Conservation (phyloP, 2,113 vertebrate genomes). For the Ciconia boyciana region DNA sequence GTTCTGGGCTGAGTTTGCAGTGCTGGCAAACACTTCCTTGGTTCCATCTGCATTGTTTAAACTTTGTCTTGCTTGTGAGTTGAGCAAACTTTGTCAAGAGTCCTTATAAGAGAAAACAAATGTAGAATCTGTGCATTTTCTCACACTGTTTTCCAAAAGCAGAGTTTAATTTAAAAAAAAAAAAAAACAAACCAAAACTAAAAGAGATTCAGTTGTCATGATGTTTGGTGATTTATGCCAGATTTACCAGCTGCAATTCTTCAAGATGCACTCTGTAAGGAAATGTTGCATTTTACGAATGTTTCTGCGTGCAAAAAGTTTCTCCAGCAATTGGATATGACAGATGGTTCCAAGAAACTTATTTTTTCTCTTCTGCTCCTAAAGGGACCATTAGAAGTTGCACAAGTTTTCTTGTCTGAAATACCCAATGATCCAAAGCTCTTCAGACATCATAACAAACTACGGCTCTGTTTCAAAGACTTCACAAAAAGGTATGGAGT, state of each 20-base stretch:
- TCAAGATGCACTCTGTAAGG: neutral
- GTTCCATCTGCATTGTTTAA: conserved; percentile 23
- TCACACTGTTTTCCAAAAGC: conserved; percentile 12
- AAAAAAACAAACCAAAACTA: neutral
- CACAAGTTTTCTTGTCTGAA: conserved; percentile 96
- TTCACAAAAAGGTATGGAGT: conserved; percentile 94
- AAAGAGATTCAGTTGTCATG: neutral
- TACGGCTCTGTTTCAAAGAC: conserved; percentile 97
- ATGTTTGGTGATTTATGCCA: neutral
- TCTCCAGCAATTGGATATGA: neutral
- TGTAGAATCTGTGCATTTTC: neutral
- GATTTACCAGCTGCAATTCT: neutral
- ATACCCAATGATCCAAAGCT: conserved; percentile 97
- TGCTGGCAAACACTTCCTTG: neutral
- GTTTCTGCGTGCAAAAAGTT: neutral
- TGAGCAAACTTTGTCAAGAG: neutral
- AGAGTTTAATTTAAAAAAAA: neutral
- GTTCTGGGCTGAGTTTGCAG: neutral
- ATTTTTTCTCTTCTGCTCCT: conserved; percentile 22
- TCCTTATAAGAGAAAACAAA: conserved; percentile 39
- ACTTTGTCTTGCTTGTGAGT: neutral
- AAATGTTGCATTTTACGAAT: neutral
- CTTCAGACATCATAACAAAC: conserved; percentile 97
- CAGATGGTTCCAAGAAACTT: neutral
- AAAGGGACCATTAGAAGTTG: conserved; percentile 96